A percentile compares a stretch with the other conserved stretches of the same genome.
Evolutionary conservation across 2,113 vertebrate genomes (phyloP).

Genomic region (Myocastor coypus): DNA sequence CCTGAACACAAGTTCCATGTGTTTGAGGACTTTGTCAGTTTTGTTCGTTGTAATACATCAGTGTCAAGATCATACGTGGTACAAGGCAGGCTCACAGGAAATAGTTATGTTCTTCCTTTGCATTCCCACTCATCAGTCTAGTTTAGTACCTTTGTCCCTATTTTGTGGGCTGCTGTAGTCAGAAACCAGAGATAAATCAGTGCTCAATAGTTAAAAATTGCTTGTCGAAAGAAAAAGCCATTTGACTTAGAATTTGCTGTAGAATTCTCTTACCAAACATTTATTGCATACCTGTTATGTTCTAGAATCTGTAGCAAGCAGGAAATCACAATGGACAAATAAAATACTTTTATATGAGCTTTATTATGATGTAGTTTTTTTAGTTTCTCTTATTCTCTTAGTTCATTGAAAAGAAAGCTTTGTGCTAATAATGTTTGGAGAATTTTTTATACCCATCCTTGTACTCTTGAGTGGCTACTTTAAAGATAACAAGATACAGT

Average conservation of each 20-base stretch:
- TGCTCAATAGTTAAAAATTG: constrained; percentile 10
- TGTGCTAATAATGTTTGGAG: neutral
- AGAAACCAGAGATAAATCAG: constrained; percentile 11
- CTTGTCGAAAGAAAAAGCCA: neutral
- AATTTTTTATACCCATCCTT: neutral
- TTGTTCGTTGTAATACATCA: neutral
- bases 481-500: neutral
- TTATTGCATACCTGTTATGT: neutral
- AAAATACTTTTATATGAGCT: neutral
- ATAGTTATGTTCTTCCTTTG: neutral
- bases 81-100: neutral
- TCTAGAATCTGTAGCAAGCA: neutral
- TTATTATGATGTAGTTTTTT: neutral
- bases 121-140: neutral
- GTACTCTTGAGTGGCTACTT: neutral
- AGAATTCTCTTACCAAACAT: constrained; percentile 30
- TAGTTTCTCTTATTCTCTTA: neutral
- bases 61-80: neutral
- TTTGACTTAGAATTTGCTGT: constrained; percentile 22
- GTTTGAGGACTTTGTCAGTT: neutral
- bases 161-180: neutral
- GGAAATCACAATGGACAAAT: neutral
- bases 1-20: neutral
- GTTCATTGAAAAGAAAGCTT: neutral
- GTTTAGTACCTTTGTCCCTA: neutral